These are phyloP conservation scores for Camelus bactrianus DNA, from an alignment of 2,113 vertebrate genomes.

Conservation along the genomic window DNA sequence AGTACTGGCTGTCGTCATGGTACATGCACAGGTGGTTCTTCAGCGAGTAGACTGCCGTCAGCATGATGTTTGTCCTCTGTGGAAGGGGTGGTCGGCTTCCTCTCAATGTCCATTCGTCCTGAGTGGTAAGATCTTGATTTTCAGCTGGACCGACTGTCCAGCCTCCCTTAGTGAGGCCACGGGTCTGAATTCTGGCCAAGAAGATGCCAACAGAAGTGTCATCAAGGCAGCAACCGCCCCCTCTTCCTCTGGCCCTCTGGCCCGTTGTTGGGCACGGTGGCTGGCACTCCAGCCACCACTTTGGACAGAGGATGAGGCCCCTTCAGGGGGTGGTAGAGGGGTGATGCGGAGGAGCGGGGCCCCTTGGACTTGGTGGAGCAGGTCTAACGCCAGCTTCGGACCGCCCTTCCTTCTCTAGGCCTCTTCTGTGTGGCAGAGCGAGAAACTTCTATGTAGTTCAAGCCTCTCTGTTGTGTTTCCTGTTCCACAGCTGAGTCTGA, in stretches of 20 bases:
- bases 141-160: background rate
- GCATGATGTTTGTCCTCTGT: background rate
- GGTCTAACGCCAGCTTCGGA: background rate
- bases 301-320: background rate
- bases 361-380: background rate
- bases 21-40: background rate
- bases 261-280: background rate
- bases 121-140: background rate
- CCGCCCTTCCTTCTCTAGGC: background rate
- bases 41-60: background rate
- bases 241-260: background rate
- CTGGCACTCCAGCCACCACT: background rate
- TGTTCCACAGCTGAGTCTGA: constrained; percentile 55
- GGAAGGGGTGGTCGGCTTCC: background rate
- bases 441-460: constrained; percentile 33
- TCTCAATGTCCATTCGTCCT: background rate
- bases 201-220: background rate
- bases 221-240: background rate
- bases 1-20: background rate
- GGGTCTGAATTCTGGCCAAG: background rate
- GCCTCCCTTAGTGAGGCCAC: background rate
- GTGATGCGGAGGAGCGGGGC: background rate
- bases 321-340: accelerated
- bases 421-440: constrained; percentile 4
- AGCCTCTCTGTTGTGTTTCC: background rate